Evolutionary conservation across 2,888 invertebrate genomes (phyloP).

Genomic region (Zonitis immaculata): DNA sequence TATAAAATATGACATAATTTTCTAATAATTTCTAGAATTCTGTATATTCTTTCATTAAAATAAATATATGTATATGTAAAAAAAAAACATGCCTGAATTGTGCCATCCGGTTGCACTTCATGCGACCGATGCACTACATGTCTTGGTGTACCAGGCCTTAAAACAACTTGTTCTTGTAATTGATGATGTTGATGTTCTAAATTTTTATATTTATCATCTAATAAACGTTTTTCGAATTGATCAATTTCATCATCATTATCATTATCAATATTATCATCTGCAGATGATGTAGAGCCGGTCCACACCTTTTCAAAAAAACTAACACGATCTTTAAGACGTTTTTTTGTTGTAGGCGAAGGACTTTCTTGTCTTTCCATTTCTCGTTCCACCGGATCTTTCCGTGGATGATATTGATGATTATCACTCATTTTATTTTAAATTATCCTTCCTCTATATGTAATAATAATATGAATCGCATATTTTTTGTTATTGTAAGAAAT

Average conservation of each 20-base stretch:
- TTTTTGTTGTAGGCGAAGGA: slow-evolving; percentile 44
- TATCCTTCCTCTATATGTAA: slow-evolving; percentile 4
- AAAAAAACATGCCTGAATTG: slow-evolving; percentile 40
- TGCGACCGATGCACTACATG: slow-evolving; percentile 30
- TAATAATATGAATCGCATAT: too few species aligned
- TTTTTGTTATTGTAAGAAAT: too few species aligned
- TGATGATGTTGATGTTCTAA: slow-evolving; percentile 45
- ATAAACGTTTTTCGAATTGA: slow-evolving; percentile 34
- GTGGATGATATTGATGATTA: slow-evolving; percentile 11
- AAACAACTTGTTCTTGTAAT: slow-evolving; percentile 55
- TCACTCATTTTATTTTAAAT: slow-evolving; percentile 33
- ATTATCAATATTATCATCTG: slow-evolving; percentile 40
- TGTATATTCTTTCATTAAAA: background rate
- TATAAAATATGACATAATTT: too few species aligned
- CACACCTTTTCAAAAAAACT: slow-evolving; percentile 77
- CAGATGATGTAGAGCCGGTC: slow-evolving; percentile 53
- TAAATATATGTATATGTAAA: too few species aligned
- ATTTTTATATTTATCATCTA: slow-evolving; percentile 33
- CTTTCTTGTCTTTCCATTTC: too few species aligned
- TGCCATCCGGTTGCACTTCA: slow-evolving; percentile 42
- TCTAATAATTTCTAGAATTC: background rate
- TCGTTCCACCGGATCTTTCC: slow-evolving; percentile 28
- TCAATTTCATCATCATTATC: slow-evolving; percentile 27
- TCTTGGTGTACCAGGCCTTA: slow-evolving; percentile 48
- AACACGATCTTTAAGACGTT: slow-evolving; percentile 66